Percentiles rank a stretch among this genome's conserved stretches.
phyloP scores from a whole-genome alignment of 1,140 invertebrate genomes.

The Hylaeus anthracinus region DNA sequence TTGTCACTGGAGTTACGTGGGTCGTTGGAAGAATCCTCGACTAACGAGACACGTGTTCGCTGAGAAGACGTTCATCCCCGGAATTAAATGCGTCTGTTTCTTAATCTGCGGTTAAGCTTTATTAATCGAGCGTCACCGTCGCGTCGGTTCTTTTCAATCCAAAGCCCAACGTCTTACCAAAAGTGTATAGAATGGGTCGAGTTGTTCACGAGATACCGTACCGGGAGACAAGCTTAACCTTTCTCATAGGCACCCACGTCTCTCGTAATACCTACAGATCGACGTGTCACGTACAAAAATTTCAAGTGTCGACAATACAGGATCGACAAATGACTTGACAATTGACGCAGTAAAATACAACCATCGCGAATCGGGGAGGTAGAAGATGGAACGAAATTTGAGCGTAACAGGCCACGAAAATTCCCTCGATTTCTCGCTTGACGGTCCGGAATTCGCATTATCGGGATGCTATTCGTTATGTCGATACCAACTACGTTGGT shows the following conservation, averaged over 20 bases:
- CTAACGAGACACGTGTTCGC: background rate
- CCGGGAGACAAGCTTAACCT: too few relatives aligned
- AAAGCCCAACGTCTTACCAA: too few relatives aligned
- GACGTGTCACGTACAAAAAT: too few relatives aligned
- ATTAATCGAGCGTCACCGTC: background rate
- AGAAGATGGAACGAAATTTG: background rate
- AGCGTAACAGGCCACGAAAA: background rate
- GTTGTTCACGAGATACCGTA: too few relatives aligned
- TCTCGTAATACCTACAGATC: too few relatives aligned
- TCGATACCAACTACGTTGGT: background rate
- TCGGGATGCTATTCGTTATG: background rate
- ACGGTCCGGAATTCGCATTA: slow-evolving; percentile 5
- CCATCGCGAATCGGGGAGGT: background rate
- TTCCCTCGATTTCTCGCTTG: background rate
- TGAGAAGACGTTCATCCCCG: background rate
- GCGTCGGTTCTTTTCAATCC: background rate
- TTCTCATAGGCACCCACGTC: too few relatives aligned
- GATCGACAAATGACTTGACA: too few relatives aligned
- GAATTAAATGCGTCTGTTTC: background rate
- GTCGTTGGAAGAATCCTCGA: background rate
- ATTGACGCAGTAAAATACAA: background rate
- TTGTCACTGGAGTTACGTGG: background rate
- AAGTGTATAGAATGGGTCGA: too few relatives aligned
- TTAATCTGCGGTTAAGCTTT: background rate
- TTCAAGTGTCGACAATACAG: too few relatives aligned